Conservation (phyloP, 2,888 invertebrate genomes). For the Harpagoxenus sublaevis region DNA sequence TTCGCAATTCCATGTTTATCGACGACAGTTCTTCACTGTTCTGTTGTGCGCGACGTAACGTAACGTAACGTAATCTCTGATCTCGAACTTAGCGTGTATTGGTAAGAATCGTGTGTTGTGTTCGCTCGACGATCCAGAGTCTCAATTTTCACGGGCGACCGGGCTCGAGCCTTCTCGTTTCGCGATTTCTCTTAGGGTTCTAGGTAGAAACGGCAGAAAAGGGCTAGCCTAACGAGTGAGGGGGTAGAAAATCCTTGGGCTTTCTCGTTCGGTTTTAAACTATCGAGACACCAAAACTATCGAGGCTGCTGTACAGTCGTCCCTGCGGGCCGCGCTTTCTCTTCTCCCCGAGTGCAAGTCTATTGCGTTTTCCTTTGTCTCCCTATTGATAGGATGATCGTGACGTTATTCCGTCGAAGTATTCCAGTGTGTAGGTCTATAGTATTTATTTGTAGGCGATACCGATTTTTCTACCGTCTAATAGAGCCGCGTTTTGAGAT, state of each 20-base stretch:
- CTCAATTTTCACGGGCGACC: slow-evolving; percentile 47
- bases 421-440: slow-evolving; percentile 84
- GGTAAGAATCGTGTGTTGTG: slow-evolving; percentile 33
- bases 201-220: neutral
- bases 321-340: slow-evolving; percentile 42
- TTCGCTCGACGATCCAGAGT: slow-evolving; percentile 51
- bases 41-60: slow-evolving; percentile 28
- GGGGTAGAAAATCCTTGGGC: neutral
- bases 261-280: slow-evolving; percentile 36
- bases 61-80: slow-evolving; percentile 43
- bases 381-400: slow-evolving; percentile 65
- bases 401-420: slow-evolving; percentile 76
- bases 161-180: slow-evolving; percentile 20
- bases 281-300: slow-evolving; percentile 50
- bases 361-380: slow-evolving; percentile 62
- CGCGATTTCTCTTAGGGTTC: slow-evolving; percentile 30
- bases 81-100: slow-evolving; percentile 50
- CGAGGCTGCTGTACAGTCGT: slow-evolving; percentile 51
- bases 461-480: slow-evolving; percentile 63
- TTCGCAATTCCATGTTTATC: slow-evolving; percentile 34
- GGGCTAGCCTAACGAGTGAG: slow-evolving; percentile 3
- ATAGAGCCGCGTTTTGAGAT: slow-evolving; percentile 44
- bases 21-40: slow-evolving; percentile 27
- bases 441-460: slow-evolving; percentile 84
- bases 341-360: slow-evolving; percentile 19